These are phyloP conservation scores for Patella ulyssiponensis DNA, from an alignment of 2,888 invertebrate genomes.

Conservation along the genomic window DNA sequence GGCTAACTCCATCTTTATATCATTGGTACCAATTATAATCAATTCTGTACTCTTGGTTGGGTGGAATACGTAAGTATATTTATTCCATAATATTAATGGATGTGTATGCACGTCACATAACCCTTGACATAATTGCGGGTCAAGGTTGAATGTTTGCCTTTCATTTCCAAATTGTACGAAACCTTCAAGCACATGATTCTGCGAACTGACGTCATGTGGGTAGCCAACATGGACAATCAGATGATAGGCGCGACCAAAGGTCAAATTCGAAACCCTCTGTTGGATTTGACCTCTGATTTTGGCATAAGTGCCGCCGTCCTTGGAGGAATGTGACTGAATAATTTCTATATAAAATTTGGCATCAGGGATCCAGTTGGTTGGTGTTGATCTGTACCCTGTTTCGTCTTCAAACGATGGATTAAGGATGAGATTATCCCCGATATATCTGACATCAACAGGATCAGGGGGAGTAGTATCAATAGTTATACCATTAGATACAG, in stretches of 20 bases:
- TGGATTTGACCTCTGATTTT: not conserved
- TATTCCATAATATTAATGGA: conserved; percentile 31
- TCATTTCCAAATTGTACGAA: conserved; percentile 31
- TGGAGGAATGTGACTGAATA: not conserved
- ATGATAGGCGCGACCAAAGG: conserved; percentile 10
- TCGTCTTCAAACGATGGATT: conserved; percentile 43
- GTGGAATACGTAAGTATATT: not conserved
- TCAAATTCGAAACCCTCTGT: not conserved
- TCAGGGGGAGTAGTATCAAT: conserved; percentile 46
- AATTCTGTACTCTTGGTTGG: not conserved
- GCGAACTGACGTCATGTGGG: conserved; percentile 14
- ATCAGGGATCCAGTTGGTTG: conserved; percentile 13
- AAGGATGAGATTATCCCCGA: conserved; percentile 30
- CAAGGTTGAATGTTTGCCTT: conserved; percentile 25
- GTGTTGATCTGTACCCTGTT: not conserved
- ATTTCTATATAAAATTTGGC: not conserved
- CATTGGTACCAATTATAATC: not conserved
- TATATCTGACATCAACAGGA: conserved; percentile 26
- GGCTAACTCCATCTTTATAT: conserved; percentile 14
- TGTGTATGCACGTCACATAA: conserved; percentile 24
- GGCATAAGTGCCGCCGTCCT: not conserved
- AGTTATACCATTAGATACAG: conserved; percentile 48
- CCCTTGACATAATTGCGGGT: conserved; percentile 31
- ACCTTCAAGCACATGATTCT: conserved; percentile 27
- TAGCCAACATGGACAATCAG: conserved; percentile 23